Evolutionary conservation across 2,797 vertebrate species (phyloP).

Genomic region (Bucorvus abyssinicus): DNA sequence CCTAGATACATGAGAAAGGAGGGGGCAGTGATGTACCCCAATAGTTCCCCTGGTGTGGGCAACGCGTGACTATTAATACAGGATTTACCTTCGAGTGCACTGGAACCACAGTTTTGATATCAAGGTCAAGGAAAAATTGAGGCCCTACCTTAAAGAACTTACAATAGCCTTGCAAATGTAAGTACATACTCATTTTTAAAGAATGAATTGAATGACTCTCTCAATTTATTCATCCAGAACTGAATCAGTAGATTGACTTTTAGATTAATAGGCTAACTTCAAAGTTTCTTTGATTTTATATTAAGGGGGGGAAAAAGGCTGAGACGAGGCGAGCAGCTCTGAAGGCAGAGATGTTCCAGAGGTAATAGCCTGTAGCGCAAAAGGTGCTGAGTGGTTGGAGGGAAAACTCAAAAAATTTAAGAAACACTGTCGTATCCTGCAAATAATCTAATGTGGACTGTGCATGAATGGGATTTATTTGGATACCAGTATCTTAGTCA

Average conservation of each 20-base stretch:
- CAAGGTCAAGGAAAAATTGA: not conserved
- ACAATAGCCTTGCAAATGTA: not conserved
- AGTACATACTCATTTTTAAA: not conserved
- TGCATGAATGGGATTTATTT: not conserved
- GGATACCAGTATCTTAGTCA: not conserved
- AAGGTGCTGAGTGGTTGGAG: not conserved
- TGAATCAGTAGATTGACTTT: not conserved
- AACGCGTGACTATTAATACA: not conserved
- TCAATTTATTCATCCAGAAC: not conserved
- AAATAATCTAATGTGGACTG: not conserved
- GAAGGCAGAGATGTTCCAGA: not conserved
- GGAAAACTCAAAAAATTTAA: not conserved
- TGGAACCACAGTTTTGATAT: not conserved
- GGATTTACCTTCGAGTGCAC: not conserved
- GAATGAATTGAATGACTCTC: not conserved
- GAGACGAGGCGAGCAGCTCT: not conserved
- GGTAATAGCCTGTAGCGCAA: not conserved
- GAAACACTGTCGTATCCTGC: not conserved
- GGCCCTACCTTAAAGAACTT: not conserved
- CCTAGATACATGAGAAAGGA: not conserved
- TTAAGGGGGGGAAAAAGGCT: not conserved
- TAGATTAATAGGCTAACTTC: not conserved
- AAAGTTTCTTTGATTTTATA: not conserved
- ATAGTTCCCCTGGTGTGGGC: accelerated
- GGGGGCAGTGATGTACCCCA: not conserved